Conservation (phyloP, 2,113 vertebrate genomes). For the Sander vitreus region DNA sequence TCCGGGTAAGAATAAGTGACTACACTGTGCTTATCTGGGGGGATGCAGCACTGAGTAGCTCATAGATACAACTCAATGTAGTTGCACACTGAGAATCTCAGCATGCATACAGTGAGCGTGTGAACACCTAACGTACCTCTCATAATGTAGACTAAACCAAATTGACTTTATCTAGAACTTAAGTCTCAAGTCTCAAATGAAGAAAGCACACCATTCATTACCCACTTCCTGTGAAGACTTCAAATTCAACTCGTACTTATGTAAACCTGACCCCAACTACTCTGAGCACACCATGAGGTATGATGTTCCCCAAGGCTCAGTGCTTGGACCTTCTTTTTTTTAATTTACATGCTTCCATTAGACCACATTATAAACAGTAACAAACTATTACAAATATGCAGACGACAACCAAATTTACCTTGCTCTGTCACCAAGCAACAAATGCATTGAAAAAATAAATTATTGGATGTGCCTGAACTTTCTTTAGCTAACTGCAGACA, state of each 20-base stretch:
- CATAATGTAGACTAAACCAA: slow-evolving; percentile 32
- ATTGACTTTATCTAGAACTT: slow-evolving; percentile 14
- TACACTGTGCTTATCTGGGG: slow-evolving; percentile 22
- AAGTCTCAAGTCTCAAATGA: not conserved
- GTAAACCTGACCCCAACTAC: not conserved
- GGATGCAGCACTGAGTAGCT: slow-evolving; percentile 6
- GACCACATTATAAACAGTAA: not conserved
- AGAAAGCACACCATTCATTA: slow-evolving; percentile 14
- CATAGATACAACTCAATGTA: not conserved
- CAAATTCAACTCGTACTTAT: not conserved
- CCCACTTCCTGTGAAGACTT: slow-evolving; percentile 14
- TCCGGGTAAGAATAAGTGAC: slow-evolving; percentile 31
- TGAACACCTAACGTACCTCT: slow-evolving; percentile 24
- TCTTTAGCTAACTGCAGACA: not conserved
- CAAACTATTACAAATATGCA: not conserved
- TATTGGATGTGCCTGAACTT: not conserved
- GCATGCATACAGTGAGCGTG: slow-evolving; percentile 8
- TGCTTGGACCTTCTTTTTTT: not conserved
- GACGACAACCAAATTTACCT: not conserved
- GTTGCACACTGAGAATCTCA: slow-evolving; percentile 30
- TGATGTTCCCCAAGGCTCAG: not conserved
- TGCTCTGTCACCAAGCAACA: not conserved
- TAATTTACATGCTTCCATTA: not conserved
- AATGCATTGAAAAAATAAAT: not conserved
- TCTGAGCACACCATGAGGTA: not conserved